Base-by-base conservation (phyloP, 2,113 vertebrate species). In the Semnornis frantzii region DNA sequence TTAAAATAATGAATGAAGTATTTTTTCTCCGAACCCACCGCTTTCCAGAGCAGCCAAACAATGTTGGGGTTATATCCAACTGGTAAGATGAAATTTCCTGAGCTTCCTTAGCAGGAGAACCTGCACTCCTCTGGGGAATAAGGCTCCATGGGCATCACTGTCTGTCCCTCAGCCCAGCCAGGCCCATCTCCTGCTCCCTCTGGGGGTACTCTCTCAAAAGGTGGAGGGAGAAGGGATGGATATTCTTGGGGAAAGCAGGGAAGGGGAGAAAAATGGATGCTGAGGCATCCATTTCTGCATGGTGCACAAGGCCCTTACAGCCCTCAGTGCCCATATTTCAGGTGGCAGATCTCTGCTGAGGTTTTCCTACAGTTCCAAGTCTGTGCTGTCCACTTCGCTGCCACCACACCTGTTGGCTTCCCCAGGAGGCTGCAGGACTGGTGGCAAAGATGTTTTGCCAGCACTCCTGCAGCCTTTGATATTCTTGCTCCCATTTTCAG, bases 201-300 rank as follows among this genome's bases (percentile, higher is more conserved):
- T 50, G 2, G 2, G 58, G 4, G 5, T 23, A 2, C 60, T n/a
- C 46, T 66, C 65, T 34, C 31, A 5, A 27, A 39, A 39, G 18
- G 9, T 5, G 3, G n/a, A 10, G 54, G n/a, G 7, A 66, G 24
- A 8, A 82, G 63, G 31, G 18, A 30, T 30, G 31, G 52, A 46
- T 44, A 31, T 33, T 83, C 28, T 16, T 0, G 0, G 27, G 14
- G 10, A 79, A 75, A 52, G 25, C 12, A 42, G 34, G 48, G 74
- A 23, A 63, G 31, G 27, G 24, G 18, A 46, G 14, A 37, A 69
- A 75, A 80, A 44, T 1, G 5, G 6, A 30, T 60, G 25, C 15
- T 57, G 63, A 34, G 16, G n/a, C 2, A n/a, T n/a, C n/a, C n/a
- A n/a, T 73, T 85, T 85, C n/a, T 9, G 12, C 3, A 1, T 42